Evolutionary conservation across 2,888 invertebrate species (phyloP), one percentile per base, ranked within the genome.

Genomic region (Formica aserva): DNA sequence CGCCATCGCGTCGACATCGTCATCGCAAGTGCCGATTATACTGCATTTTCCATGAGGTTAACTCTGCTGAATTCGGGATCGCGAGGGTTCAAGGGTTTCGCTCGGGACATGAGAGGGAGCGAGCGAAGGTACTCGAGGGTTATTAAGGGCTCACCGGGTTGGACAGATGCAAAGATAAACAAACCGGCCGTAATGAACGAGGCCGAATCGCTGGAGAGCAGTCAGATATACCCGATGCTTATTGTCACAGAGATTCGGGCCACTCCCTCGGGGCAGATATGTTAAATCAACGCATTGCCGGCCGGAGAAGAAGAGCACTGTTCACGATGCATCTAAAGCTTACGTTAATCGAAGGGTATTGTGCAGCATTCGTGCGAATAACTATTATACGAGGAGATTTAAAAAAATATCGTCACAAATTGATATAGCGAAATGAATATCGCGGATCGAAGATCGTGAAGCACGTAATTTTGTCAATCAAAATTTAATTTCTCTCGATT

Each of bases 141-240:
- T 90, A 91, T 91, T 91, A 90, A 92, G 85, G 92, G 91, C 89
- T 91, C 90, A 89, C 85, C 88, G 87, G 89, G 84, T 91, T 87
- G 88, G 91, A 87, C 91, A 89, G 92, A 92, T 92, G 90, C 89
- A 88, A 90, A 89, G 92, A 92, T 91, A 92, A 92, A 93, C 90
- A 91, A 92, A 92, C 90, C 88, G 82, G 85, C 81, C 87, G 91
- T 92, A 90, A 92, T 91, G 92, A 92, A 92, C 87, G 86, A 88
- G 83, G 66, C 32, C 82, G 84, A 71, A 86, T 87, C 85, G 85
- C 55, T 85, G 84, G 85, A 86, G 83, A 86, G 83, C 81, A 83
- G 83, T 89, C 84, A 76, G 85, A 88, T 87, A 85, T 82, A 76
- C 74, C 57, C 71, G 80, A 65, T 82, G 84, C 87, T 87, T 89